Base-by-base conservation (phyloP, 2,888 invertebrate species). In the Pammene aurita region DNA sequence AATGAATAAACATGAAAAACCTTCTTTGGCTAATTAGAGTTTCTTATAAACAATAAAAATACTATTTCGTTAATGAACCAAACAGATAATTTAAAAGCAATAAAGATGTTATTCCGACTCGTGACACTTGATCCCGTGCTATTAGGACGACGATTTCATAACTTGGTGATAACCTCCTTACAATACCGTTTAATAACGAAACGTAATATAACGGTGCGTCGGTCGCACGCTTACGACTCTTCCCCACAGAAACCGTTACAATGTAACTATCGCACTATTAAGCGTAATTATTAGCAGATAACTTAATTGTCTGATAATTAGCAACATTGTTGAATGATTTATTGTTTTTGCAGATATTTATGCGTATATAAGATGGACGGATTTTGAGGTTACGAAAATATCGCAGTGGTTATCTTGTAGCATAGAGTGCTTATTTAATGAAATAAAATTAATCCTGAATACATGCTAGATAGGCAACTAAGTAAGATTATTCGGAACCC, bases 281-380 rank as follows among this genome's bases (percentile, higher is more conserved):
- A 88, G 78, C 81, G 84, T 90, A 90, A 90, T 91, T 90, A 90
- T 81, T 79, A 74, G 57, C 55, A 73, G 85, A 89, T 89, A 89
- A 82, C 78, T 79, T 87, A 89, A 88, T 89, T 88, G 85, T 76
- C 72, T 69, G 85, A 86, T 87, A 85, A 81, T 77, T 72, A 77
- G 67, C 46, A 55, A 66, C 66, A 62, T 26, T 67, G 70, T 46
- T 64, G 48, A 46, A 44, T 70, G 50, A 71, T 55, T 60, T 65
- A 69, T 48, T 58, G 64, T 48, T 65, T 62, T 41, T 44, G 58
- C 68, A 41, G 41, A 35, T 42, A 52, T 60, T 60, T 46, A 48
- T 58, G 16, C 13, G 42, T 34, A 52, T 52, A 11, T 38, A 57
- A 54, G 44, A 63, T 46, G 50, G 18, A 18, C 44, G 63, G 58